Percentiles rank a stretch among this genome's conserved stretches.
phyloP scores from a whole-genome alignment of 2,113 vertebrate genomes.

The Halichoeres trimaculatus region DNA sequence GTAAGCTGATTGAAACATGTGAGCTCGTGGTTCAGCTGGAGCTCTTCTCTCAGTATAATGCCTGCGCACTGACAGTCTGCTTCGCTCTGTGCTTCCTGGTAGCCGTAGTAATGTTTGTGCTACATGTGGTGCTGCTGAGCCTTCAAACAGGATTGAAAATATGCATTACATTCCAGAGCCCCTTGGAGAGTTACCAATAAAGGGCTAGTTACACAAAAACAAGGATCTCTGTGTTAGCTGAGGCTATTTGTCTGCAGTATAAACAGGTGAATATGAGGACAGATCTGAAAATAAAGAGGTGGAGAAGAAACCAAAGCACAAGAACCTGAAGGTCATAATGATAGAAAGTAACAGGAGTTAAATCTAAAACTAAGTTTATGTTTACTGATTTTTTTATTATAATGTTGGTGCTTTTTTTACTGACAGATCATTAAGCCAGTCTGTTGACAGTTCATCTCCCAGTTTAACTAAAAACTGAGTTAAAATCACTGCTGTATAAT shows the following conservation, averaged over 20 bases:
- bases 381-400: too few relatives aligned
- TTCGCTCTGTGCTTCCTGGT: conserved; percentile 47
- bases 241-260: not conserved
- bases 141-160: not conserved
- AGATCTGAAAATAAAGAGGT: too few relatives aligned
- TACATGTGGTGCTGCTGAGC: conserved; percentile 6
- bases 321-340: not conserved
- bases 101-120: conserved; percentile 11
- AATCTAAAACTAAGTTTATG: too few relatives aligned
- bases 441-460: too few relatives aligned
- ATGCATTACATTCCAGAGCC: conserved; percentile 1
- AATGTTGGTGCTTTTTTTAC: conserved; percentile 1
- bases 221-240: not conserved
- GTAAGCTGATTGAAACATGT: conserved; percentile 22
- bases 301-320: conserved; percentile 17
- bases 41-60: conserved; percentile 39
- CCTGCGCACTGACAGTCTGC: conserved; percentile 50
- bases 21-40: conserved; percentile 11
- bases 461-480: too few relatives aligned
- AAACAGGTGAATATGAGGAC: not conserved
- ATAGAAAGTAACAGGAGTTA: too few relatives aligned
- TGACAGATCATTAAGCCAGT: not conserved
- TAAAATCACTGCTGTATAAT: too few relatives aligned
- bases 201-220: not conserved
- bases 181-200: conserved; percentile 1